Percentiles rank a stretch among this genome's conserved stretches.
phyloP scores from a whole-genome alignment of 2,797 vertebrate species.

The Toxotes lorentzi region DNA sequence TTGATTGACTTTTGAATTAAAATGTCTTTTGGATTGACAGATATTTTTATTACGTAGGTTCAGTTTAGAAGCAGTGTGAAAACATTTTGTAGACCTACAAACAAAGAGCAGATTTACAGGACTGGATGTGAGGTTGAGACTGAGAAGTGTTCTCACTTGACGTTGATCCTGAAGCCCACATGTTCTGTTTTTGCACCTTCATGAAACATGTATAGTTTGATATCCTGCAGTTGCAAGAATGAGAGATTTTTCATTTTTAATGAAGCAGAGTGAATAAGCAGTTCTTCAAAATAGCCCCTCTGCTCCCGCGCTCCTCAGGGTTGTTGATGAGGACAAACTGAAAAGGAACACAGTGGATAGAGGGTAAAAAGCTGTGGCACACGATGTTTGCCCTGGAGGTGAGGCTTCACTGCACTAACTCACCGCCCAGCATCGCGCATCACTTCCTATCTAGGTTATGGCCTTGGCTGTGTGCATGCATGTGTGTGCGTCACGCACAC shows the following conservation, averaged over 20 bases:
- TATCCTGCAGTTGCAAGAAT: background rate
- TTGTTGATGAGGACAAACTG: conserved; percentile 31
- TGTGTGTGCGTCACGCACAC: conserved; percentile 38
- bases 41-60: no score
- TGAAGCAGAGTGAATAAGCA: background rate
- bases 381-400: conserved; percentile 67
- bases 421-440: conserved; percentile 71
- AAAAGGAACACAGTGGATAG: conserved; percentile 54
- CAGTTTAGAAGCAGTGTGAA: background rate
- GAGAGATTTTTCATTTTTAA: conserved; percentile 3
- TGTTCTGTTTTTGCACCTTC: conserved; percentile 37
- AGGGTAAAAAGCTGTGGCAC: conserved; percentile 51
- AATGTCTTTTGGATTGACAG: background rate
- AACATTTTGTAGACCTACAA: background rate
- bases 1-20: background rate
- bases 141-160: background rate
- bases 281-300: conserved; percentile 25
- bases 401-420: conserved; percentile 39
- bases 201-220: conserved; percentile 32
- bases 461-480: conserved; percentile 15
- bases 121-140: background rate
- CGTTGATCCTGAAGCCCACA: conserved; percentile 6
- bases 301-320: background rate
- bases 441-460: conserved; percentile 84
- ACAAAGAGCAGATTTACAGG: background rate